Base-by-base conservation (phyloP, 2,113 vertebrate species). In the Notiomystis cincta region DNA sequence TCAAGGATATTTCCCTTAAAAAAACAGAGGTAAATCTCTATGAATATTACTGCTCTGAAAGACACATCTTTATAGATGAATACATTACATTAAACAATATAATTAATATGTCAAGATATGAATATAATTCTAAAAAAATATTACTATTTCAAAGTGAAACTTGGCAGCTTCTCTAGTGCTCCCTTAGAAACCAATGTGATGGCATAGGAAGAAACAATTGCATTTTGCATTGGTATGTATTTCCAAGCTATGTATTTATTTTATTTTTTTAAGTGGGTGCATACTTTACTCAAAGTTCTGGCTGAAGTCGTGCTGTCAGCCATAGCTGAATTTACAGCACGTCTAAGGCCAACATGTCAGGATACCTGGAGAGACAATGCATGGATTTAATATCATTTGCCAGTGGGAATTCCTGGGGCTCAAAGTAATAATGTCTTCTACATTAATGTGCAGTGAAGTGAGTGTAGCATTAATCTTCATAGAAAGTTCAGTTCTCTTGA, bases 401-500 rank as follows among this genome's bases (percentile, higher is more conserved):
- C 73, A 56, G 70, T 77, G 95, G 91, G 91, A 96, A 93, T 95
- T 97, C 65, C 82, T 94, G 73, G 64, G 93, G 87, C 91, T 97
- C 82, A 89, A 61, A 94, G 64, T 94, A 97, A 97, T 96, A 93
- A 91, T 69, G 44, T 86, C 89, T 95, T 96, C 60, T 82, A 61
- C 82, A 67, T 95, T 96, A 96, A 96, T 95, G 96, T 98, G 67
- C 82, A 92, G 56, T 95, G 82, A 96, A 96, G 83, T 92, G 82
- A 95, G 69, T 61, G 54, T 64, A 86, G n/a, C 87, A 96, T 97
- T 96, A 94, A 96, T 97, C 95, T 96, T 97, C 87, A 91, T 33
- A 87, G 92, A 96, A 97, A 91, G 70, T 92, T 98, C 76, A 89
- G 45, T 85, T 96, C 76, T 92, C 89, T 35, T 65, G 66, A 95